These are phyloP conservation scores for Telmatherina bonti DNA, from an alignment of 2,797 vertebrate species.

Conservation along the genomic window DNA sequence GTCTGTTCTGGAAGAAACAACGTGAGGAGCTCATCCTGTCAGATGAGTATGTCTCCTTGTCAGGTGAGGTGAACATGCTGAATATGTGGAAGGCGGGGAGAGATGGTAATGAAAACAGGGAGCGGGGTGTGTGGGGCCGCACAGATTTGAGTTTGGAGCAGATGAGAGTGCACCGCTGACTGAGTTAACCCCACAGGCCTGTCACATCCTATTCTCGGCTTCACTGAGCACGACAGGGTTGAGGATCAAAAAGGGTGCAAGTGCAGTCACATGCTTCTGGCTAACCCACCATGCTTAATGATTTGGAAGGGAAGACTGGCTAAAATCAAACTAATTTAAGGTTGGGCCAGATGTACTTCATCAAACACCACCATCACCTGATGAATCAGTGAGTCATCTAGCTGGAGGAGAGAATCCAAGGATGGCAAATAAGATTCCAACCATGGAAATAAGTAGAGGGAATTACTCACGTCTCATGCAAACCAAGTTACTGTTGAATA, in stretches of 20 bases:
- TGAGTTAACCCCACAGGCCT: constrained; percentile 79
- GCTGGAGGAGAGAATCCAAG: constrained; percentile 46
- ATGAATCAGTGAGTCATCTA: constrained; percentile 65
- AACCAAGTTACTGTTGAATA: constrained; percentile 50
- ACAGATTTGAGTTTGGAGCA: constrained; percentile 66
- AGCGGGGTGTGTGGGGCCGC: constrained; percentile 41
- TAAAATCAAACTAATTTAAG: constrained; percentile 69
- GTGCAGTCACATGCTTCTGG: constrained; percentile 76
- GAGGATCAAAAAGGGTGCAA: constrained; percentile 74
- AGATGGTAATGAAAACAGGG: constrained; percentile 36
- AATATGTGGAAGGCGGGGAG: constrained; percentile 31
- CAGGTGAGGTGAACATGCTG: constrained; percentile 54
- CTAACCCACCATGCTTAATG: constrained; percentile 66
- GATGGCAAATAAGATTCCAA: constrained; percentile 44
- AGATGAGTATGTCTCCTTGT: constrained; percentile 33
- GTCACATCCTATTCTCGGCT: constrained; percentile 83
- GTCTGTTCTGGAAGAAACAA: constrained; percentile 41
- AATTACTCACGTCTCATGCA: constrained; percentile 43
- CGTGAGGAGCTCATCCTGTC: constrained; percentile 20
- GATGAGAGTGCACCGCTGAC: constrained; percentile 70
- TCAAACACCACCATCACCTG: constrained; percentile 72
- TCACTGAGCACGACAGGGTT: constrained; percentile 77
- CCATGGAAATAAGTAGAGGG: constrained; percentile 38
- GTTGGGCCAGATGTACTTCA: constrained; percentile 64
- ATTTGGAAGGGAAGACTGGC: constrained; percentile 64